phyloP scores from a whole-genome alignment of 2,888 invertebrate species.

The Coecobrya sp. region DNA sequence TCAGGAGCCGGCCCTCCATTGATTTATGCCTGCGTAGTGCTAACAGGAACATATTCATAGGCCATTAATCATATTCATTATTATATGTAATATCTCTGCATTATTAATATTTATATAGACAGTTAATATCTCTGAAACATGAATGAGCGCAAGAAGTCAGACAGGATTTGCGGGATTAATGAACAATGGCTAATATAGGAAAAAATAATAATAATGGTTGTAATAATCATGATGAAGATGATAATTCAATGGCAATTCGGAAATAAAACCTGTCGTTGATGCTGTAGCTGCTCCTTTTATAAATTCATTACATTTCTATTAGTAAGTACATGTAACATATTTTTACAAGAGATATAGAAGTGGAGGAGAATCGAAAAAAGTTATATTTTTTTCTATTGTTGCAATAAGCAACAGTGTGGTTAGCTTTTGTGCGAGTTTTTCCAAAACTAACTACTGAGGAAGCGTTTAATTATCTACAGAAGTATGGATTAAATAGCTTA shows the following conservation, averaged over 20 bases:
- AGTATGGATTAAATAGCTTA: slow-evolving; percentile 61
- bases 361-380: not conserved
- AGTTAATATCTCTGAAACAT: slow-evolving; percentile 32
- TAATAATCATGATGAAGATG: slow-evolving; percentile 38
- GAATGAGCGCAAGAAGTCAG: slow-evolving; percentile 60
- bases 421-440: slow-evolving; percentile 43
- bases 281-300: slow-evolving; percentile 8
- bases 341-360: not conserved
- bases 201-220: slow-evolving; percentile 32
- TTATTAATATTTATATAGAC: slow-evolving; percentile 64
- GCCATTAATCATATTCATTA: slow-evolving; percentile 76
- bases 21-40: slow-evolving; percentile 65
- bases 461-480: slow-evolving; percentile 62
- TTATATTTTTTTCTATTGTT: not conserved
- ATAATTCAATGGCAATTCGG: slow-evolving; percentile 60
- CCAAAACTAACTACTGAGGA: slow-evolving; percentile 46
- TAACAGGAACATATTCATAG: slow-evolving; percentile 74
- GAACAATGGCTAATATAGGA: slow-evolving; percentile 40
- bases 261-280: slow-evolving; percentile 64
- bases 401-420: not conserved
- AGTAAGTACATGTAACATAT: not conserved
- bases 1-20: slow-evolving; percentile 49
- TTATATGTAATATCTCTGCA: slow-evolving; percentile 16
- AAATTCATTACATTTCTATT: not conserved
- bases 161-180: slow-evolving; percentile 70